Conservation (phyloP, 2,113 vertebrate species). For the Sylvilagus bachmani region DNA sequence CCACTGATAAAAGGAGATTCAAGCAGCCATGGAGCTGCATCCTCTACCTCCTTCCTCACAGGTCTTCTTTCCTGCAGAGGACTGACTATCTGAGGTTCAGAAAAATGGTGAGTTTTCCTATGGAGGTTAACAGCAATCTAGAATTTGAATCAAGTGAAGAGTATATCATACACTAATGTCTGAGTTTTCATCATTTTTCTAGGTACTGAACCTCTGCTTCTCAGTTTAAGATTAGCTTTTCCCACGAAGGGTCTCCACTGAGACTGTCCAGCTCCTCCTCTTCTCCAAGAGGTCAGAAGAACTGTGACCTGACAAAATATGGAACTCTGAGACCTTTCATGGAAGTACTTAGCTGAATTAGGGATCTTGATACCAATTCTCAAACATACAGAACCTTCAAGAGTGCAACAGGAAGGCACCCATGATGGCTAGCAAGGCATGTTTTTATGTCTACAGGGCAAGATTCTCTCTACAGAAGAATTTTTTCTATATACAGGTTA, state of each 20-base stretch:
- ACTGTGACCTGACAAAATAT: neutral
- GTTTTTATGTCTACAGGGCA: neutral
- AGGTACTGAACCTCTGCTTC: neutral
- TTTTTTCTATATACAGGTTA: neutral
- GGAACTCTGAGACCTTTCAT: neutral
- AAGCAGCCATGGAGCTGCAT: neutral
- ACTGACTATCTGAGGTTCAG: too few species aligned
- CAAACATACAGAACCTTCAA: neutral
- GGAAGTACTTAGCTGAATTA: neutral
- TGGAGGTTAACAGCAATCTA: neutral
- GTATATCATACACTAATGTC: neutral
- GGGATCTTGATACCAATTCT: neutral
- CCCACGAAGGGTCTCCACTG: neutral
- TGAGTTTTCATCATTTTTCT: conserved; percentile 1
- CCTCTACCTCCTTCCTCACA: too few species aligned
- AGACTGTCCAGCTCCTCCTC: neutral
- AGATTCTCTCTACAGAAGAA: neutral
- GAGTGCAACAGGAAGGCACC: neutral
- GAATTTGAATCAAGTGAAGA: neutral
- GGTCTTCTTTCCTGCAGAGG: too few species aligned
- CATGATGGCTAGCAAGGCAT: neutral
- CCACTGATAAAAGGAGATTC: neutral
- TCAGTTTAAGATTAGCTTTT: neutral
- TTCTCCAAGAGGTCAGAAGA: neutral
- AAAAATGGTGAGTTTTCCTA: neutral